Base-by-base conservation (phyloP, 2,113 vertebrate genomes). In the Neodon shergylaensis region DNA sequence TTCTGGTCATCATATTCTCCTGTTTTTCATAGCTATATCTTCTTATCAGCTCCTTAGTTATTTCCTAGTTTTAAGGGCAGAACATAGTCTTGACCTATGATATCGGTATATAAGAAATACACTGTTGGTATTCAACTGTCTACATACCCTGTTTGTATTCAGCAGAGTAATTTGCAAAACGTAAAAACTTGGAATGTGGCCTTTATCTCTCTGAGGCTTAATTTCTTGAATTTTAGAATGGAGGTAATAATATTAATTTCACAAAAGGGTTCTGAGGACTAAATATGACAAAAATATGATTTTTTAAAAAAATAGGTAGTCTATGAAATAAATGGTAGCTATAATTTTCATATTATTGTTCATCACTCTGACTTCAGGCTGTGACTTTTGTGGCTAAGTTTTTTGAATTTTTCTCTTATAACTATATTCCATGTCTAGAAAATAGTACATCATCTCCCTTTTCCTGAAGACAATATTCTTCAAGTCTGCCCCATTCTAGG, bases 201-300 rank as follows among this genome's bases (percentile, higher is more conserved):
- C 21, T 73, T 74, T 42, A 52, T 63, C 1, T 77, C 11, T 81
- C 11, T 81, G 66, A 79, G 33, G n/a, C 85, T 91, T 24, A 16
- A 49, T 95, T 79, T 93, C 4, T 52, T 77, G 10, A 81, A 82
- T 70, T 90, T 47, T 92, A 52, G 85, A 87, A 54, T n/a, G 52
- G 47, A 33, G 4, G 65, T 44, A 63, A 94, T 10, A 44, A 31
- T 42, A 44, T 54, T 86, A 47, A 66, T 17, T 2, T 68, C 54
- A 66, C 24, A 86, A 68, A 68, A 22, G 14, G 8, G 14, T 31
- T 84, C 36, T 54, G 3, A 90, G 76, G 49, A 63, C 73, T 77
- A 72, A 95, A 66, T 1, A 91, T 88, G 24, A 65, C 16, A 84
- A 61, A 84, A 84, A 31, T 54, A 68, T 87, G n/a, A 26, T 68